Conservation (phyloP, 2,797 vertebrate genomes). For the Eremophila alpestris region DNA sequence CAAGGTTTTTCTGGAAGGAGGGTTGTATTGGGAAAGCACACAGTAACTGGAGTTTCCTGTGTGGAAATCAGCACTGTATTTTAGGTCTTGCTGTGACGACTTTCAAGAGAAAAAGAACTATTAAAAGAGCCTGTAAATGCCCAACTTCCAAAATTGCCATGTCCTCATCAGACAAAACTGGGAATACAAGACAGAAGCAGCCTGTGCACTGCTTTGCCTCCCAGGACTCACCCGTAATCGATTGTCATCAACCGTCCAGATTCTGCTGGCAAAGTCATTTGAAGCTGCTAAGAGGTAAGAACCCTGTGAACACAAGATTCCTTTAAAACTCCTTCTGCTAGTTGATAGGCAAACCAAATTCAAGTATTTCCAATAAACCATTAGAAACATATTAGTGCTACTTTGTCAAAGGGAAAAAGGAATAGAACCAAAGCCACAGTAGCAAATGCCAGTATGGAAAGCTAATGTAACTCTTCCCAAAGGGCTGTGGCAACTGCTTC, state of each 20-base stretch:
- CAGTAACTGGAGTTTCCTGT: neutral
- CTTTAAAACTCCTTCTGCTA: slow-evolving; percentile 3
- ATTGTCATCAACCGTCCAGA: slow-evolving; percentile 96
- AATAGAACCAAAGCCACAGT: neutral
- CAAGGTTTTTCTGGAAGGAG: fast-evolving
- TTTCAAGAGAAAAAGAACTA: neutral
- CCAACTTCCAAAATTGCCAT: neutral
- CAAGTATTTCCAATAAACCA: neutral
- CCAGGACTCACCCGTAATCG: slow-evolving; percentile 87
- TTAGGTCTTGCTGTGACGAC: neutral
- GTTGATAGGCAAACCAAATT: neutral
- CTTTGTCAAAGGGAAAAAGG: neutral
- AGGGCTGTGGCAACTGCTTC: neutral
- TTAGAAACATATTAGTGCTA: neutral
- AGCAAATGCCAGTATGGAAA: neutral
- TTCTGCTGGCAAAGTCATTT: slow-evolving; percentile 96
- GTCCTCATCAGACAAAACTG: neutral
- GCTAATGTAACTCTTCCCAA: neutral
- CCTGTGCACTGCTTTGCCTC: neutral
- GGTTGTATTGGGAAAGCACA: neutral
- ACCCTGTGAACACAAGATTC: slow-evolving; percentile 78
- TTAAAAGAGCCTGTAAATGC: neutral
- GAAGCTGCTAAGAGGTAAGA: slow-evolving; percentile 93
- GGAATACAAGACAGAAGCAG: neutral
- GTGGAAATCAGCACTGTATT: neutral